Conservation (phyloP, 2,888 invertebrate genomes). For the Diadegma fenestrale region DNA sequence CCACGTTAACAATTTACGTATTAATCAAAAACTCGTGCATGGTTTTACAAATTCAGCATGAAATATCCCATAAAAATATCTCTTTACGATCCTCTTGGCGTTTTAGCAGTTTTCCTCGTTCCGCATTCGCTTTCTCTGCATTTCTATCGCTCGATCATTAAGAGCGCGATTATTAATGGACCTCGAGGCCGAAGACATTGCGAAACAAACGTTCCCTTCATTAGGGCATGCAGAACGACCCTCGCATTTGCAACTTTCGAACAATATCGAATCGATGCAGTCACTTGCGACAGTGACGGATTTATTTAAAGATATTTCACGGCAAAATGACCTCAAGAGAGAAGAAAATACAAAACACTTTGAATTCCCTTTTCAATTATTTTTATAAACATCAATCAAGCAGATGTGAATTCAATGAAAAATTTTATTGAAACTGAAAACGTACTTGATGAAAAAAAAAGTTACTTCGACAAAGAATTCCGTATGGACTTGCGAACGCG, state of each 20-base stretch:
- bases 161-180: constrained; percentile 70
- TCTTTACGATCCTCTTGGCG: constrained; percentile 5
- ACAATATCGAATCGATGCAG: constrained; percentile 59
- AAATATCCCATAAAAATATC: constrained; percentile 21
- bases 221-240: constrained; percentile 37
- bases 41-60: constrained; percentile 1
- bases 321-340: neutral
- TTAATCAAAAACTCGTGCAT: neutral
- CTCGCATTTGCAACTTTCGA: neutral
- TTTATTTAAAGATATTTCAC: neutral
- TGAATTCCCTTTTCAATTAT: neutral
- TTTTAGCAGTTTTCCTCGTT: constrained; percentile 3
- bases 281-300: neutral
- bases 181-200: constrained; percentile 55
- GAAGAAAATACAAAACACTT: neutral
- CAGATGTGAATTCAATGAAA: neutral
- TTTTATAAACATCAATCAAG: neutral
- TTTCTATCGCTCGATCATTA: constrained; percentile 65
- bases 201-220: constrained; percentile 66
- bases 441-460: neutral
- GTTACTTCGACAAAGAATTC: neutral
- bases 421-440: neutral
- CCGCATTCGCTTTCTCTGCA: constrained; percentile 22
- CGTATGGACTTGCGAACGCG: neutral
- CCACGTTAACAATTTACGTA: neutral